These are phyloP conservation scores for Enteromius radiatus DNA, from an alignment of 2,797 vertebrate species.

Conservation along the genomic window DNA sequence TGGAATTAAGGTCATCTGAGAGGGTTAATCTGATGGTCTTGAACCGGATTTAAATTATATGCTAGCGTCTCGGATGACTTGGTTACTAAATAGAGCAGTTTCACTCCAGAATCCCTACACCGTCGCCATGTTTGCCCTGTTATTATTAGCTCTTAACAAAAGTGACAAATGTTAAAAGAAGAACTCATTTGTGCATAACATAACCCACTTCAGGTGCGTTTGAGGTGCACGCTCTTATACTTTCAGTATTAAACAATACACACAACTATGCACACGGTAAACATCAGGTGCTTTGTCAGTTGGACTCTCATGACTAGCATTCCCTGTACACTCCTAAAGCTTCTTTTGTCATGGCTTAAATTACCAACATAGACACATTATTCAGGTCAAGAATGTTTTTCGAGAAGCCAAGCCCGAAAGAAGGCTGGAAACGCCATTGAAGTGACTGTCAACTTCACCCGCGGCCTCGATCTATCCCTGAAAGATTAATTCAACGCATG, in stretches of 20 bases:
- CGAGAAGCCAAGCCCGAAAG: not conserved
- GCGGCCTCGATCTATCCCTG: not conserved
- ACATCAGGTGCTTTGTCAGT: conserved; percentile 17
- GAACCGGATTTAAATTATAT: not conserved
- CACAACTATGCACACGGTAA: not conserved
- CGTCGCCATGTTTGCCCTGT: not conserved
- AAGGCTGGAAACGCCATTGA: not conserved
- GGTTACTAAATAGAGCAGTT: conserved; percentile 15
- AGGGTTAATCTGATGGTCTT: not conserved
- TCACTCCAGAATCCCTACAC: not conserved
- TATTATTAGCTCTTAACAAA: not conserved
- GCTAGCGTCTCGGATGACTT: not conserved
- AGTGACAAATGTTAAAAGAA: not conserved
- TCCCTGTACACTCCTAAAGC: not conserved
- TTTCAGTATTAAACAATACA: conserved; percentile 13
- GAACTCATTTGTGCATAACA: not conserved
- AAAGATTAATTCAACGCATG: not conserved
- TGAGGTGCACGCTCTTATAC: not conserved
- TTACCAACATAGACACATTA: not conserved
- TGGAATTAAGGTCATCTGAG: conserved; percentile 17
- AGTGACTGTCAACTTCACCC: not conserved
- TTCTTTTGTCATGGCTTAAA: not conserved
- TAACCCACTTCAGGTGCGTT: not conserved
- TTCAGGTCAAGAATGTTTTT: conserved; percentile 16
- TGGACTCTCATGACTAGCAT: conserved; percentile 1